Percentiles rank a stretch among this genome's conserved stretches.
Evolutionary conservation across 2,797 vertebrate species (phyloP).

Genomic region (Meda fulgida): DNA sequence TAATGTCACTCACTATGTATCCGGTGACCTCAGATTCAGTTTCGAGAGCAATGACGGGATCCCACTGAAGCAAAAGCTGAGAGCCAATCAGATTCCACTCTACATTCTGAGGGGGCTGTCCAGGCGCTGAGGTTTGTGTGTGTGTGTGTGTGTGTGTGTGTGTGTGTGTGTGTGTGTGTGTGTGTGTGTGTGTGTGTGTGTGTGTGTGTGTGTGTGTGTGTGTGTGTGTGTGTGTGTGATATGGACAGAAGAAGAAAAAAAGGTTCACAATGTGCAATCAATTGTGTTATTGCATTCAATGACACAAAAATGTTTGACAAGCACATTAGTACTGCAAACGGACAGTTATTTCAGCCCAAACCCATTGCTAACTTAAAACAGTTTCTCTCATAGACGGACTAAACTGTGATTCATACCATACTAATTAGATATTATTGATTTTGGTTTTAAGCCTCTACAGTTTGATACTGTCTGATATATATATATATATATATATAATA

Average conservation of each 20-base stretch:
- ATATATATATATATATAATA: too few species aligned
- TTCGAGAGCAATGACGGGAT: constrained; percentile 88
- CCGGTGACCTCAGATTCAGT: constrained; percentile 93
- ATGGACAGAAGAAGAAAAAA: constrained; percentile 15
- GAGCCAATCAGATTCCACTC: constrained; percentile 92
- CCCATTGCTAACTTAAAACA: background rate
- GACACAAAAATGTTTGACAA: background rate
- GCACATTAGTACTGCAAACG: background rate
- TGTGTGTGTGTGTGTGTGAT: background rate
- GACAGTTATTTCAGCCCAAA: background rate
- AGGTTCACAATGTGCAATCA: background rate
- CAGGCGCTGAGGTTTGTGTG: constrained; percentile 78
- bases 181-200: background rate
- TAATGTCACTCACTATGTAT: constrained; percentile 83
- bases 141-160: too few species aligned
- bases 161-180: background rate
- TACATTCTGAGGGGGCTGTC: constrained; percentile 88
- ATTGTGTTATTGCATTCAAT: background rate
- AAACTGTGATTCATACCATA: background rate
- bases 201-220: background rate
- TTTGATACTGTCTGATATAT: background rate
- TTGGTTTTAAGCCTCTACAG: background rate
- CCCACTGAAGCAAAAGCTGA: constrained; percentile 90
- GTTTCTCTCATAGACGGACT: background rate
- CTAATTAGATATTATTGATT: background rate